Evolutionary conservation across 2,113 vertebrate species (phyloP).

Genomic region (Catharus fuscescens): DNA sequence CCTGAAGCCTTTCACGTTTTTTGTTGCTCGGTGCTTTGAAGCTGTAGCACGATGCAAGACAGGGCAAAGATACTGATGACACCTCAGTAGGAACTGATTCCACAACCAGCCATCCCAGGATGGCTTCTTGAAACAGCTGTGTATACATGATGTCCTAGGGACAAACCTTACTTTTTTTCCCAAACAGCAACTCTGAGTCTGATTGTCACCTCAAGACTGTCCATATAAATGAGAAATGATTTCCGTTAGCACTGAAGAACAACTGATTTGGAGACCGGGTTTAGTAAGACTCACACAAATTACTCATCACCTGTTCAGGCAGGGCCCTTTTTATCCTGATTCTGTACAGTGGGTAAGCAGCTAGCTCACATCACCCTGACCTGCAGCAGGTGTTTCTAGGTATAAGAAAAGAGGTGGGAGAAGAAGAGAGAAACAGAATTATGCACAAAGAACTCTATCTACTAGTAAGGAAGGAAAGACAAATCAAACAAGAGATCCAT

Average conservation of each 20-base stretch:
- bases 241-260: not conserved
- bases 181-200: not conserved
- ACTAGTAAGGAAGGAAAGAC: not conserved
- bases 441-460: not conserved
- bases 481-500: not conserved
- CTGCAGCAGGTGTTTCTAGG: not conserved
- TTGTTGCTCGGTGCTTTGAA: not conserved
- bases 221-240: not conserved
- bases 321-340: not conserved
- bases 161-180: not conserved
- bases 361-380: not conserved
- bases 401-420: not conserved
- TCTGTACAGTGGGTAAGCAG: not conserved
- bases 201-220: not conserved
- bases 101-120: not conserved
- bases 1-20: not conserved
- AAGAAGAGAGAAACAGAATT: not conserved
- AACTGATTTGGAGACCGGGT: not conserved
- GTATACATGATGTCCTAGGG: not conserved
- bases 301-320: not conserved
- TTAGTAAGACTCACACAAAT: not conserved
- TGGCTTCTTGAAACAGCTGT: not conserved
- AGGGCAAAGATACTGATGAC: not conserved
- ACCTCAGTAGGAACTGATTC: not conserved
- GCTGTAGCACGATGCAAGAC: not conserved